Percentiles rank a stretch among this genome's conserved stretches.
These are phyloP conservation scores for Nixonia krombeini DNA, from an alignment of 1,140 invertebrate species.

Conservation along the genomic window DNA sequence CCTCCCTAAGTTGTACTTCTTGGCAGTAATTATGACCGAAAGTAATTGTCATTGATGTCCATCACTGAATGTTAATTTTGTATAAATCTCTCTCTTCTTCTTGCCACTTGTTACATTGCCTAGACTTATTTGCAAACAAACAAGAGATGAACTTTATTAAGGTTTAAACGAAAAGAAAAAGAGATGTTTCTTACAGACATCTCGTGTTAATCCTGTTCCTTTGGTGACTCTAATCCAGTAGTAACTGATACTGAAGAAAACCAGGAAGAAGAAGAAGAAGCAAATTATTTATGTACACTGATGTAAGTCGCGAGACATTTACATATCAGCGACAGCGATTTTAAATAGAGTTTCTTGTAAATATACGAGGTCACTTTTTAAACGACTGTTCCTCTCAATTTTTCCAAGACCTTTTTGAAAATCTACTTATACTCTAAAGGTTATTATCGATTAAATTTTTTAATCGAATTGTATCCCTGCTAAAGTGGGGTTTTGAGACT, in stretches of 20 bases:
- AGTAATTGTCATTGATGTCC: slow-evolving; percentile 4
- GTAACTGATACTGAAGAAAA: no score
- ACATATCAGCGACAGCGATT: slow-evolving; percentile 57
- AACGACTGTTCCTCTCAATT: slow-evolving; percentile 29
- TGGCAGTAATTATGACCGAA: not conserved
- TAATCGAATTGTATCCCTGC: slow-evolving; percentile 22
- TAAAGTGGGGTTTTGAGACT: slow-evolving; percentile 34
- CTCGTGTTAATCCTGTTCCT: no score
- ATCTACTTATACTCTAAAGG: slow-evolving; percentile 38
- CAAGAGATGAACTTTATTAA: no score
- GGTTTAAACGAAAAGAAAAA: no score
- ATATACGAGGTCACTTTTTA: slow-evolving; percentile 32
- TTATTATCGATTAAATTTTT: slow-evolving; percentile 46
- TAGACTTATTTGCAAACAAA: no score
- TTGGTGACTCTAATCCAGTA: no score
- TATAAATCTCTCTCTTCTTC: slow-evolving; percentile 13
- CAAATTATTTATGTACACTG: slow-evolving; percentile 34
- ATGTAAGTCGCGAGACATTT: slow-evolving; percentile 47
- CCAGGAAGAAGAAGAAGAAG: no score
- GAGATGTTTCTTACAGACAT: no score
- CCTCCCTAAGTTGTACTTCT: not conserved
- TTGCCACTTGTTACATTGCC: slow-evolving; percentile 33
- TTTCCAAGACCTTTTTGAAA: slow-evolving; percentile 39
- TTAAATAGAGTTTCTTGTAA: slow-evolving; percentile 39
- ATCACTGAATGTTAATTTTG: no score